These are phyloP conservation scores for Himalopsyche phryganea DNA, from an alignment of 1,140 invertebrate species.

Conservation along the genomic window DNA sequence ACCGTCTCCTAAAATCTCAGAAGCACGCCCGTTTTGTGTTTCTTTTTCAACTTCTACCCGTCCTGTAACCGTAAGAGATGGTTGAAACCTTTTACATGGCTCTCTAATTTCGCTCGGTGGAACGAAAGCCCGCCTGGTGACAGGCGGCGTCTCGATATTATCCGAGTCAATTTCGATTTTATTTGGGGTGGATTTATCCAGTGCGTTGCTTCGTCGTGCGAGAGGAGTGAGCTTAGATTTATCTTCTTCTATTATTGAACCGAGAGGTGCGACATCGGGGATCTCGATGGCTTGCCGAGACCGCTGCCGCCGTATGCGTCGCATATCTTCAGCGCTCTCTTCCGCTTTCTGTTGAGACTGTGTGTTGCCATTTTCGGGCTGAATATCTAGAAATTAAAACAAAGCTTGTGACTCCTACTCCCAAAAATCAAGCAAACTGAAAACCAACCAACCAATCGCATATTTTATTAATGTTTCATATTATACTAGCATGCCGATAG, in stretches of 20 bases:
- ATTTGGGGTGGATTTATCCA: conserved; percentile 54
- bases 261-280: conserved; percentile 43
- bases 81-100: conserved; percentile 54
- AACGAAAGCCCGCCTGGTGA: conserved; percentile 66
- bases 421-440: too few species aligned
- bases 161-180: conserved; percentile 85
- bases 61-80: conserved; percentile 31
- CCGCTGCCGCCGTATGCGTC: conserved; percentile 49
- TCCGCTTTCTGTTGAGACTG: conserved; percentile 70
- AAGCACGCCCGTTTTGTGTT: conserved; percentile 39
- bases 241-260: conserved; percentile 56
- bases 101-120: conserved; percentile 59
- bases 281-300: conserved; percentile 45
- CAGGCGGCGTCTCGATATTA: conserved; percentile 86
- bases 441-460: too few species aligned
- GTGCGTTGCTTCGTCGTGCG: conserved; percentile 37
- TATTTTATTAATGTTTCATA: too few species aligned
- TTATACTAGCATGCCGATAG: too few species aligned
- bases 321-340: conserved; percentile 51
- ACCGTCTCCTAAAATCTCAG: conserved; percentile 61
- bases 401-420: too few species aligned
- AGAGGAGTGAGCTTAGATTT: conserved; percentile 44
- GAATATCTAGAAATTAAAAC: conserved; percentile 62
- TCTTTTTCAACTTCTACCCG: conserved; percentile 40
- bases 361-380: conserved; percentile 71